Percentiles rank a stretch among this genome's conserved stretches.
Conservation (phyloP, 2,797 vertebrate species). For the Sitta carolinensis region DNA sequence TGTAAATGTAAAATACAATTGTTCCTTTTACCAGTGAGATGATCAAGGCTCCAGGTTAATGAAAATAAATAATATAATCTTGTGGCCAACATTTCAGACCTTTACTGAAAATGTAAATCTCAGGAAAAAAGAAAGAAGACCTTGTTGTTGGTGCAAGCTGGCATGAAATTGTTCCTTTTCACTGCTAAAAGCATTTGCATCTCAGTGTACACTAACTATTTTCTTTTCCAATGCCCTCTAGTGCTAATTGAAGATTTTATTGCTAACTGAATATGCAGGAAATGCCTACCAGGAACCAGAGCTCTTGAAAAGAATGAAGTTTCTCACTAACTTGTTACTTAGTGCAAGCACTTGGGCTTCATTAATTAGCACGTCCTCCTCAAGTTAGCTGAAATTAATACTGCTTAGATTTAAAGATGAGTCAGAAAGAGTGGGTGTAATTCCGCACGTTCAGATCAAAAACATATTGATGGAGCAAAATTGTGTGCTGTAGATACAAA, state of each 20-base stretch:
- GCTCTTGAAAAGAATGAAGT: slow-evolving; percentile 50
- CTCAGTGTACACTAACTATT: slow-evolving; percentile 54
- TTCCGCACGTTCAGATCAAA: neutral
- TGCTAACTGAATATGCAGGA: slow-evolving; percentile 61
- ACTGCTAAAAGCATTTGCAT: slow-evolving; percentile 48
- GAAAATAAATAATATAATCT: slow-evolving; percentile 14
- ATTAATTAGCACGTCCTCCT: slow-evolving; percentile 50
- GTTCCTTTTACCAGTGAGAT: neutral
- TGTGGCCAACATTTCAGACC: neutral
- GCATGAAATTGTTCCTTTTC: slow-evolving; percentile 49
- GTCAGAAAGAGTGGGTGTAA: slow-evolving; percentile 30
- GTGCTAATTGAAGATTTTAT: slow-evolving; percentile 69
- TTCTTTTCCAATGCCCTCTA: slow-evolving; percentile 61
- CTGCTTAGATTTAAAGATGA: slow-evolving; percentile 24
- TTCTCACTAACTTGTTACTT: slow-evolving; percentile 59
- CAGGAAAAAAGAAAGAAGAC: neutral
- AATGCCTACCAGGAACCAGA: slow-evolving; percentile 50
- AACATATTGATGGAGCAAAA: slow-evolving; percentile 3
- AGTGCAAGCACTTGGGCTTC: slow-evolving; percentile 26
- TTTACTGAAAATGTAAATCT: slow-evolving; percentile 49
- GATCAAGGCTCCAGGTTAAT: neutral
- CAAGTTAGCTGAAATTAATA: slow-evolving; percentile 42
- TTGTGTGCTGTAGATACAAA: neutral
- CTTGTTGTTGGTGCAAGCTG: slow-evolving; percentile 13
- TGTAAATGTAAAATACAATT: neutral